Conservation (phyloP, 2,113 vertebrate species). For the Gobiocypris rarus region DNA sequence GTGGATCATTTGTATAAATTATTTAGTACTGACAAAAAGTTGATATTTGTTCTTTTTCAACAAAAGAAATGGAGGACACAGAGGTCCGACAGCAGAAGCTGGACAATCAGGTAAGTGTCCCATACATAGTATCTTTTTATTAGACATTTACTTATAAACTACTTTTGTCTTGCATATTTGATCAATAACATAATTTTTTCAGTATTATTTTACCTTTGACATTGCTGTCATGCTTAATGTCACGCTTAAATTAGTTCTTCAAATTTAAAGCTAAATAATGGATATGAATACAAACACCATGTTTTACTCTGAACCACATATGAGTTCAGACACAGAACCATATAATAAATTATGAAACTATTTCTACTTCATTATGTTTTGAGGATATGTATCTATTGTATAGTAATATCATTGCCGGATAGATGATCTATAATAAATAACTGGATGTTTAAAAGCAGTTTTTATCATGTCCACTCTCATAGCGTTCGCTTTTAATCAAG, state of each 20-base stretch:
- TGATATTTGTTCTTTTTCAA: neutral
- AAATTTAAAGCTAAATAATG: no score
- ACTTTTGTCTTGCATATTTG: neutral
- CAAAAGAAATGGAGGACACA: constrained; percentile 71
- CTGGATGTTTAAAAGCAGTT: neutral
- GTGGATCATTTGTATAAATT: neutral
- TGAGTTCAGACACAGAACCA: no score
- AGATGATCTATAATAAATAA: neutral
- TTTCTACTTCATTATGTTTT: neutral
- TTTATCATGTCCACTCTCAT: neutral
- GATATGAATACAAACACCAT: no score
- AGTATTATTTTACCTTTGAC: neutral
- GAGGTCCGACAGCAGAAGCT: constrained; percentile 78
- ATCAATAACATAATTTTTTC: neutral
- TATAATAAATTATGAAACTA: no score
- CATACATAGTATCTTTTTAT: neutral
- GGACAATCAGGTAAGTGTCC: constrained; percentile 74
- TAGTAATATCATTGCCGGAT: neutral
- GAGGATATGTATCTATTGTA: neutral
- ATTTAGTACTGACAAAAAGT: neutral
- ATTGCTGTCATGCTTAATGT: neutral
- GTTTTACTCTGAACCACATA: no score
- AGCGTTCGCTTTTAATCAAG: constrained; percentile 76
- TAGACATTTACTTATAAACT: neutral
- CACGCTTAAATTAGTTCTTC: neutral